Conservation (phyloP, 2,113 vertebrate species). For the Zingel zingel region DNA sequence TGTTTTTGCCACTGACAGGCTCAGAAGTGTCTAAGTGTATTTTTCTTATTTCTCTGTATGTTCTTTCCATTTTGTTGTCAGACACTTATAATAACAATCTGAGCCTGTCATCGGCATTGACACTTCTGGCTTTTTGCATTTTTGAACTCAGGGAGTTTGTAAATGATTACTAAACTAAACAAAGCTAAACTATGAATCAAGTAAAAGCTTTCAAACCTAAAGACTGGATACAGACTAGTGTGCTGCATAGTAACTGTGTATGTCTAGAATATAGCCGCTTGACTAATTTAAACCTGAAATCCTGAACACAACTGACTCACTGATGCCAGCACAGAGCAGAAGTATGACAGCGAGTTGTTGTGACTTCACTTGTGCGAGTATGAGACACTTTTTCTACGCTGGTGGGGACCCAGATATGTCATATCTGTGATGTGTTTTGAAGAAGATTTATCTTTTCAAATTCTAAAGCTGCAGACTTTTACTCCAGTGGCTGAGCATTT, state of each 20-base stretch:
- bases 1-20: too few relatives aligned
- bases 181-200: not conserved
- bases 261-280: slow-evolving; percentile 34
- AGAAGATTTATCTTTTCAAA: slow-evolving; percentile 68
- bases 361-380: slow-evolving; percentile 55
- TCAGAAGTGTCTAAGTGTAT: too few relatives aligned
- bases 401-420: slow-evolving; percentile 78
- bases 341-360: slow-evolving; percentile 58
- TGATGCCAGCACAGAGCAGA: not conserved
- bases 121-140: not conserved
- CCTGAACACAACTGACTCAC: slow-evolving; percentile 43
- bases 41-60: too few relatives aligned
- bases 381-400: slow-evolving; percentile 62
- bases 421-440: slow-evolving; percentile 61
- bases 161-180: not conserved
- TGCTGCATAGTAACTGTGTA: not conserved
- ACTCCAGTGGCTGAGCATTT: slow-evolving; percentile 51
- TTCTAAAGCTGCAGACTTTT: slow-evolving; percentile 59
- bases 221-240: not conserved
- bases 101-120: too few relatives aligned
- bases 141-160: not conserved
- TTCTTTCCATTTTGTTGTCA: too few relatives aligned
- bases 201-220: not conserved
- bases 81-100: too few relatives aligned
- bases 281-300: slow-evolving; percentile 63